phyloP scores from a whole-genome alignment of 2,888 invertebrate genomes.

The Aphrophora alni region DNA sequence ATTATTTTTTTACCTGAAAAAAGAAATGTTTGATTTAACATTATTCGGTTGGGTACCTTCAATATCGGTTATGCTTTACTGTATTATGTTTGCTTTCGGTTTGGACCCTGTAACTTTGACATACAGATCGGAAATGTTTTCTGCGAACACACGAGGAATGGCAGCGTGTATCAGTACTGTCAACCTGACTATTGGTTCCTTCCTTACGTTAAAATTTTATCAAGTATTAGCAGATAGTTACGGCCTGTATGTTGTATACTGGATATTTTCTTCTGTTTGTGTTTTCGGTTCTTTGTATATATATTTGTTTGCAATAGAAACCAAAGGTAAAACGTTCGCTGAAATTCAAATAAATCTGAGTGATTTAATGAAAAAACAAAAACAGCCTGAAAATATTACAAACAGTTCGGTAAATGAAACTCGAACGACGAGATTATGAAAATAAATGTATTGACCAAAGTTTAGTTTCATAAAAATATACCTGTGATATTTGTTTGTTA shows the following conservation, averaged over 20 bases:
- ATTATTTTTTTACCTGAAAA: conserved; percentile 38
- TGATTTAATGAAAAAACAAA: not conserved
- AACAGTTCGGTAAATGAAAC: too few species aligned
- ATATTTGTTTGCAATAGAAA: conserved; percentile 62
- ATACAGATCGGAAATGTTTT: conserved; percentile 68
- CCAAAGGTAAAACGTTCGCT: conserved; percentile 72
- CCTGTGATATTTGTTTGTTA: too few species aligned
- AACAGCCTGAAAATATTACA: too few species aligned
- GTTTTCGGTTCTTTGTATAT: conserved; percentile 40
- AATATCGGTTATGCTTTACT: conserved; percentile 64
- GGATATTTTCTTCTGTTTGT: conserved; percentile 42
- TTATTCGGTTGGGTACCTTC: conserved; percentile 54
- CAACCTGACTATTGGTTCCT: conserved; percentile 63
- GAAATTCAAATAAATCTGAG: conserved; percentile 61
- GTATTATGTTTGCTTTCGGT: conserved; percentile 65
- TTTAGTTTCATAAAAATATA: too few species aligned
- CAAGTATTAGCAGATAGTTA: conserved; percentile 41
- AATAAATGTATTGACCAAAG: too few species aligned
- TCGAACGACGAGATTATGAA: too few species aligned
- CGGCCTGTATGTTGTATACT: conserved; percentile 45
- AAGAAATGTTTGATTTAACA: conserved; percentile 31
- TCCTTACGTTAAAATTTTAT: conserved; percentile 65
- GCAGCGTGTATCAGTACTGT: conserved; percentile 66
- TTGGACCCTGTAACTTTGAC: conserved; percentile 65
- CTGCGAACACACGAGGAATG: conserved; percentile 66